Conservation (phyloP, 2,888 invertebrate species). For the Smittia sp. region DNA sequence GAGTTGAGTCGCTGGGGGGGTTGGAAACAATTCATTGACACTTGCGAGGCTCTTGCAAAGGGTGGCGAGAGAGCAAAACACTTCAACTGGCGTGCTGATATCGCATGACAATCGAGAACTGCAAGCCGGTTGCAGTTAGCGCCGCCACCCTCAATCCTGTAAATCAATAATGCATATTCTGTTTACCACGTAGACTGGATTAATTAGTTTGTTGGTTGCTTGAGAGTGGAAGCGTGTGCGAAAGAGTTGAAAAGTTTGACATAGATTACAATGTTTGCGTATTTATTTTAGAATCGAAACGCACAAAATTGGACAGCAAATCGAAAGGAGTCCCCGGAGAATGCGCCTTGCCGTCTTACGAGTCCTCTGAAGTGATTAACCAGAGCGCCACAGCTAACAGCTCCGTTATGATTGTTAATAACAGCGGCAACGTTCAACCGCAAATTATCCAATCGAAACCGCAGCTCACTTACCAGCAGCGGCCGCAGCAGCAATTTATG, state of each 20-base stretch:
- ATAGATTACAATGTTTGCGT: not conserved
- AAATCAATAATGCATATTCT: not conserved
- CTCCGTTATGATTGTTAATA: slow-evolving; percentile 32
- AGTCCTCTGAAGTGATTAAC: slow-evolving; percentile 6
- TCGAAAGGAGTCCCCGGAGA: not conserved
- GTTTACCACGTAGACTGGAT: not conserved
- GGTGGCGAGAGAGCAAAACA: not conserved
- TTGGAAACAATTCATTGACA: slow-evolving; percentile 18
- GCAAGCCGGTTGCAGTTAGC: not conserved
- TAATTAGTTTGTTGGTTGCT: too few species aligned
- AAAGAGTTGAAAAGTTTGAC: too few species aligned
- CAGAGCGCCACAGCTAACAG: slow-evolving; percentile 21
- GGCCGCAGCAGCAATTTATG: slow-evolving; percentile 8
- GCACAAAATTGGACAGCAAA: not conserved
- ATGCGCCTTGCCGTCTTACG: slow-evolving; percentile 25
- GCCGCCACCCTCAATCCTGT: not conserved
- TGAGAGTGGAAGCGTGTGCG: too few species aligned
- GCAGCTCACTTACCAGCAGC: slow-evolving; percentile 10
- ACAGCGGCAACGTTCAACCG: slow-evolving; percentile 15
- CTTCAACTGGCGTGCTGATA: not conserved
- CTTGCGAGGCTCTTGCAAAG: not conserved
- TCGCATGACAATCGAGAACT: not conserved
- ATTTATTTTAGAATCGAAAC: slow-evolving; percentile 19
- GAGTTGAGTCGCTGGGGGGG: slow-evolving; percentile 4
- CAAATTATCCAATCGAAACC: slow-evolving; percentile 9